phyloP scores from a whole-genome alignment of 1,140 invertebrate genomes.

The Drosophila ohnishii region DNA sequence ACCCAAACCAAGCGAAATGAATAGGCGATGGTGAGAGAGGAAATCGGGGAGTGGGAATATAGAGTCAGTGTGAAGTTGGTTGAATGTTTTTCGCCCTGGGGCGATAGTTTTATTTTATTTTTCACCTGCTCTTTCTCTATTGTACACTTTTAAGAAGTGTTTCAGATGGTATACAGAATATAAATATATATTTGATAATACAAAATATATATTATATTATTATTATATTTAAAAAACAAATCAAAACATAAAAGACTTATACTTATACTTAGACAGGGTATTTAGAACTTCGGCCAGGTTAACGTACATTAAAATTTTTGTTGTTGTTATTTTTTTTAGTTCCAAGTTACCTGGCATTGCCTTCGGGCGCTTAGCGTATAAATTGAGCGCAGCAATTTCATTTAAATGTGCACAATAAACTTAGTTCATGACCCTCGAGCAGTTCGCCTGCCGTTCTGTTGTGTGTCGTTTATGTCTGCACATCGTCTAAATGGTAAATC shows the following conservation, averaged over 20 bases:
- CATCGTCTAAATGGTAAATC: slow-evolving; percentile 71
- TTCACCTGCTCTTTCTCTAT: neutral
- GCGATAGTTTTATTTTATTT: slow-evolving; percentile 26
- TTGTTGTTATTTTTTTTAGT: slow-evolving; percentile 9
- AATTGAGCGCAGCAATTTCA: slow-evolving; percentile 81
- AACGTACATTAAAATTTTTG: too few species aligned
- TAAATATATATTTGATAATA: too few species aligned
- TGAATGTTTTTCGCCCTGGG: slow-evolving; percentile 40
- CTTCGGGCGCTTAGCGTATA: slow-evolving; percentile 72
- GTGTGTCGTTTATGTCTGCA: slow-evolving; percentile 43
- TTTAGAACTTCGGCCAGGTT: neutral
- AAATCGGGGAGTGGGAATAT: slow-evolving; percentile 13
- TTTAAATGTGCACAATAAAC: slow-evolving; percentile 82
- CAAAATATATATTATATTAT: neutral
- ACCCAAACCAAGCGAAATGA: slow-evolving; percentile 45
- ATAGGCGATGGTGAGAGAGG: slow-evolving; percentile 34
- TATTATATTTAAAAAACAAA: neutral
- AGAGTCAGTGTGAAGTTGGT: slow-evolving; percentile 39
- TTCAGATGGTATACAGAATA: neutral
- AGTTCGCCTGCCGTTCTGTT: slow-evolving; percentile 15
- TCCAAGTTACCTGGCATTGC: slow-evolving; percentile 49
- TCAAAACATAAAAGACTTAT: neutral
- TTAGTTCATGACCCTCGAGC: slow-evolving; percentile 76
- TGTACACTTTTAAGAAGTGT: neutral
- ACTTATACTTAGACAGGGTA: neutral